Evolutionary conservation across 2,888 invertebrate genomes (phyloP).

Genomic region (Ferrisia virgata): DNA sequence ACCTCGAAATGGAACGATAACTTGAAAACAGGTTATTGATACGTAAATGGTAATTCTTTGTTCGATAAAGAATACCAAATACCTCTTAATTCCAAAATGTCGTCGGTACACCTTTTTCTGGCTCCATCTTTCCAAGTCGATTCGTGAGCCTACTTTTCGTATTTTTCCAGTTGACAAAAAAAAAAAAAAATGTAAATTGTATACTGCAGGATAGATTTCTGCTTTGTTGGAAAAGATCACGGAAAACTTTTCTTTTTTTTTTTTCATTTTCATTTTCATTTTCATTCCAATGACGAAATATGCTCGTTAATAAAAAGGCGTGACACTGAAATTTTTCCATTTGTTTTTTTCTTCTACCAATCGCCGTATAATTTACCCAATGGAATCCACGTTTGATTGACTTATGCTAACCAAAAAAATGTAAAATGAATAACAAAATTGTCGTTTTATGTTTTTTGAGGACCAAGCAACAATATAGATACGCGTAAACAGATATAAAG

Average conservation of each 20-base stretch:
- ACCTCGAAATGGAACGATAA: conserved; percentile 9
- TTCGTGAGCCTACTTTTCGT: not conserved
- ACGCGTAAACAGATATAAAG: not conserved
- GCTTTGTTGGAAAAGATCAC: not conserved
- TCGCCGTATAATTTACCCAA: not conserved
- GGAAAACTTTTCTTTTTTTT: not conserved
- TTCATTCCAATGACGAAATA: not conserved
- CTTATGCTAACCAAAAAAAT: not conserved
- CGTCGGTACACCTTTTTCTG: not conserved
- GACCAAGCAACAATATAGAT: not conserved
- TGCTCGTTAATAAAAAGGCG: not conserved
- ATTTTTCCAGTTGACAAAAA: not conserved
- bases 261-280: too few relatives aligned
- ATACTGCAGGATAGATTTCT: not conserved
- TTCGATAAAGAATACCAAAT: conserved; percentile 4
- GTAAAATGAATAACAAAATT: not conserved
- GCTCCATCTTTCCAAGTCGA: not conserved
- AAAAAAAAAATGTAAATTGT: not conserved
- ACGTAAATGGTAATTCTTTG: conserved; percentile 1
- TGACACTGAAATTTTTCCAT: not conserved
- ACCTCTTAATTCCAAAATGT: not conserved
- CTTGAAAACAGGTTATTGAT: conserved; percentile 7
- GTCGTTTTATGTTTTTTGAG: not conserved
- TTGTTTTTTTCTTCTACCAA: not conserved
- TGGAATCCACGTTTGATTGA: not conserved